Percentiles rank a stretch among this genome's conserved stretches.
Conservation (phyloP, 1,140 invertebrate species). For the Danaus plexippus region DNA sequence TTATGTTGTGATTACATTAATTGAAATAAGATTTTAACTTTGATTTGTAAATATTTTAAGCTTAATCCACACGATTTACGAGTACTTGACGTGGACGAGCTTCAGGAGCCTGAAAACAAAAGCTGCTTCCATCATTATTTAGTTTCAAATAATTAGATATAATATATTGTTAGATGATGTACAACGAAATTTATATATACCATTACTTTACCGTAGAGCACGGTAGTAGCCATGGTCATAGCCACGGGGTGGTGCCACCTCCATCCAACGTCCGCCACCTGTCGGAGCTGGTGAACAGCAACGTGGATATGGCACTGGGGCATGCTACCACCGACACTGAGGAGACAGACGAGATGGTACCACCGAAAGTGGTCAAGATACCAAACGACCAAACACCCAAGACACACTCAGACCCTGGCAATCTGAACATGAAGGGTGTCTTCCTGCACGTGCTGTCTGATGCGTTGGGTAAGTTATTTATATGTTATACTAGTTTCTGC, state of each 20-base stretch:
- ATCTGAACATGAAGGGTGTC: slow-evolving; percentile 98
- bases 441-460: slow-evolving; percentile 98
- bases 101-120: no score
- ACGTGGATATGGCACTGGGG: slow-evolving; percentile 61
- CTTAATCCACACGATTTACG: no score
- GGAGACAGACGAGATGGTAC: slow-evolving; percentile 84
- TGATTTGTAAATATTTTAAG: no score
- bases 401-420: slow-evolving; percentile 75
- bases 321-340: slow-evolving; percentile 79
- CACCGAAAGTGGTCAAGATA: slow-evolving; percentile 43
- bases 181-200: no score
- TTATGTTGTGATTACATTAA: no score
- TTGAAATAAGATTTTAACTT: no score
- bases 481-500: neutral
- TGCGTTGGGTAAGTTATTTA: slow-evolving; percentile 78
- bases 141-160: no score
- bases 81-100: no score
- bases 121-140: no score
- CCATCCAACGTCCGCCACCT: slow-evolving; percentile 55
- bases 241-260: slow-evolving; percentile 77
- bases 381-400: slow-evolving; percentile 53
- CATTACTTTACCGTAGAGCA: slow-evolving; percentile 75
- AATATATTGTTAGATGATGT: no score
- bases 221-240: slow-evolving; percentile 81
- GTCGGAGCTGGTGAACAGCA: slow-evolving; percentile 61